A percentile compares a stretch with the other conserved stretches of the same genome.
These are phyloP conservation scores for Chrysomela aeneicollis DNA, from an alignment of 2,888 invertebrate species.

Conservation along the genomic window DNA sequence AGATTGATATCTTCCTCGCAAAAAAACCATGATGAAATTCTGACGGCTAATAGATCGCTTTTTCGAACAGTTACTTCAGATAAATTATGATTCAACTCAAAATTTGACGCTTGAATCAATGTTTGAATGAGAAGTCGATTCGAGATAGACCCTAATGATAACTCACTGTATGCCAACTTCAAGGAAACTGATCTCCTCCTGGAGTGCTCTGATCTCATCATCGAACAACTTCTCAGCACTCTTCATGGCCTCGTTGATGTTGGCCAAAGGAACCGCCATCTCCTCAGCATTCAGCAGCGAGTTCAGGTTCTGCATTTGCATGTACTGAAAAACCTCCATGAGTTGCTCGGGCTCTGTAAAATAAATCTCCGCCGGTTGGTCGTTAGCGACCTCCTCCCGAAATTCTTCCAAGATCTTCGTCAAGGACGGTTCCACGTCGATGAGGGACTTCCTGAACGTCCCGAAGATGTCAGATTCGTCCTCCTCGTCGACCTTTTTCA, in stretches of 20 bases:
- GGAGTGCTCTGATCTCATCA: conserved; percentile 58
- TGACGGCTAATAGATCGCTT: no score
- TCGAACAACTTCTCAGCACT: conserved; percentile 59
- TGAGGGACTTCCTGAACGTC: conserved; percentile 43
- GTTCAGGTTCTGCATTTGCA: conserved; percentile 71
- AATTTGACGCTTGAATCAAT: no score
- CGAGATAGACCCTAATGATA: no score
- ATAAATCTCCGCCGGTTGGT: conserved; percentile 65
- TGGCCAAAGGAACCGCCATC: conserved; percentile 64
- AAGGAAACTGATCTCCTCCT: conserved; percentile 59
- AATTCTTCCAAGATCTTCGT: conserved; percentile 62
- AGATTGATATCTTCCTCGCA: no score
- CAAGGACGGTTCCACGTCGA: conserved; percentile 46
- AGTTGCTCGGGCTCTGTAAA: conserved; percentile 67
- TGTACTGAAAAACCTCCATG: conserved; percentile 65
- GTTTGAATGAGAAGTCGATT: no score
- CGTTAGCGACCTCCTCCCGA: conserved; percentile 60
- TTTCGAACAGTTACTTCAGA: no score
- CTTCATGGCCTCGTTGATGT: conserved; percentile 62
- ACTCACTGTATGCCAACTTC: conserved; percentile 59
- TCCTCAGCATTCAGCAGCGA: conserved; percentile 68
- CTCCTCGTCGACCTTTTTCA: conserved; percentile 59
- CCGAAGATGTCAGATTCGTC: conserved; percentile 44
- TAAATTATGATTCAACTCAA: no score
- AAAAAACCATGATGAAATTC: no score